Percentiles rank a stretch among this genome's conserved stretches.
phyloP scores from a whole-genome alignment of 2,113 vertebrate species.

The Ia io region DNA sequence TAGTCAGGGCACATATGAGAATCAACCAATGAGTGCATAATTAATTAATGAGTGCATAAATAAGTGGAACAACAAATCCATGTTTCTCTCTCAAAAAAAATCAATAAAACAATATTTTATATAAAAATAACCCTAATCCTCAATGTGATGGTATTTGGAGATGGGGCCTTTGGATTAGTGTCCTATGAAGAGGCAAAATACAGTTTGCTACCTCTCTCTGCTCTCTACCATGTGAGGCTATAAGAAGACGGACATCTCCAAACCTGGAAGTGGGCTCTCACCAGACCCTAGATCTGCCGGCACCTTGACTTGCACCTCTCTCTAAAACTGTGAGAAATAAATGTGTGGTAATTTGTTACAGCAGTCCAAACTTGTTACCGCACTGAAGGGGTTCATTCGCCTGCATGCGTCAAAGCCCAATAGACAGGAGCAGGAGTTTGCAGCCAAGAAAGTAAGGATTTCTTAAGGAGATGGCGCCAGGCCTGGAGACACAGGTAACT shows the following conservation, averaged over 20 bases:
- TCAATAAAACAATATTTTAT: background rate
- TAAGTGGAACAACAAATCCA: background rate
- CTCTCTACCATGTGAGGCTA: background rate
- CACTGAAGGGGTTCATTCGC: background rate
- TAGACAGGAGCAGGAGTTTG: too few relatives aligned
- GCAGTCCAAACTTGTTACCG: background rate
- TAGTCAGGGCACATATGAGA: background rate
- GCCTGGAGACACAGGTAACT: background rate
- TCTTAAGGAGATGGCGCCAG: background rate
- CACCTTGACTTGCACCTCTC: background rate
- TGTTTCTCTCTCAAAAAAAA: background rate
- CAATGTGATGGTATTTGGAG: background rate
- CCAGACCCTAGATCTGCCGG: background rate
- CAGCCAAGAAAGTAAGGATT: background rate
- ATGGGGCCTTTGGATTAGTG: background rate
- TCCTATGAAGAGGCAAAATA: background rate
- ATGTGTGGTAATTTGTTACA: background rate
- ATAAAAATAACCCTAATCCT: background rate
- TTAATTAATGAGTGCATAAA: background rate
- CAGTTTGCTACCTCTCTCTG: background rate
- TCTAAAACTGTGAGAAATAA: background rate
- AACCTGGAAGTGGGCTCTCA: background rate
- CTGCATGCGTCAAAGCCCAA: background rate
- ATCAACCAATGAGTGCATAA: background rate
- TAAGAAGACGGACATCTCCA: background rate